Evolutionary conservation across 2,113 vertebrate genomes (phyloP).

Genomic region (Lagopus muta): DNA sequence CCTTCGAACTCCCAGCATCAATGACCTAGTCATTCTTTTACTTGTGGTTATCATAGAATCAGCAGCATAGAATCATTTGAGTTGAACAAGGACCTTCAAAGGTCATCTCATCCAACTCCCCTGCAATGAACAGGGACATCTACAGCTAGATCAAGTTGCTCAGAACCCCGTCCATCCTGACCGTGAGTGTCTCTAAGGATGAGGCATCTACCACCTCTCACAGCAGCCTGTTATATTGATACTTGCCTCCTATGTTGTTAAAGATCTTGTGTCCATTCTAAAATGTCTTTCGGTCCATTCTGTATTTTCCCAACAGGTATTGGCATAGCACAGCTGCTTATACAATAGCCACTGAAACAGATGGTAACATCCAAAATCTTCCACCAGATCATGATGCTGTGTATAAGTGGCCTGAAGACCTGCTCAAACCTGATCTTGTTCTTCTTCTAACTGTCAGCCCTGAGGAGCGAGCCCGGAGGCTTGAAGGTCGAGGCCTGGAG

Average conservation of each 20-base stretch:
- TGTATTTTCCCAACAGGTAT: slow-evolving; percentile 77
- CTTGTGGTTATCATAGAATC: not conserved
- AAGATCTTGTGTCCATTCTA: not conserved
- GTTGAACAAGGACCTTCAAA: too few species aligned
- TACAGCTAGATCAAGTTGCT: too few species aligned
- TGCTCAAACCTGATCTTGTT: slow-evolving; percentile 87
- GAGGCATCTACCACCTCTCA: too few species aligned
- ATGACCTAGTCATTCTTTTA: not conserved
- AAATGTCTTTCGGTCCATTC: not conserved
- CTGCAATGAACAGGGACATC: too few species aligned
- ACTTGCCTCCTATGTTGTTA: not conserved
- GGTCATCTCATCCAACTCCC: too few species aligned
- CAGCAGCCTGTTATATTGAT: not conserved
- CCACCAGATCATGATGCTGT: slow-evolving; percentile 81
- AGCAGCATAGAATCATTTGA: too few species aligned
- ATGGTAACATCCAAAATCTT: slow-evolving; percentile 80
- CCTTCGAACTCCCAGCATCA: not conserved
- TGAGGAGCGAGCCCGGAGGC: slow-evolving; percentile 81
- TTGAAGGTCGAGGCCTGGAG: slow-evolving; percentile 81
- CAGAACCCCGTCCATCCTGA: too few species aligned
- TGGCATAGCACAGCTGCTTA: slow-evolving; percentile 97
- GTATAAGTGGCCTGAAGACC: slow-evolving; percentile 90
- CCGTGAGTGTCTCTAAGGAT: too few species aligned
- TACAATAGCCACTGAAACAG: slow-evolving; percentile 88
- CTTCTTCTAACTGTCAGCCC: slow-evolving; percentile 86